Conservation (phyloP, 2,888 invertebrate genomes). For the Hesperia comma region DNA sequence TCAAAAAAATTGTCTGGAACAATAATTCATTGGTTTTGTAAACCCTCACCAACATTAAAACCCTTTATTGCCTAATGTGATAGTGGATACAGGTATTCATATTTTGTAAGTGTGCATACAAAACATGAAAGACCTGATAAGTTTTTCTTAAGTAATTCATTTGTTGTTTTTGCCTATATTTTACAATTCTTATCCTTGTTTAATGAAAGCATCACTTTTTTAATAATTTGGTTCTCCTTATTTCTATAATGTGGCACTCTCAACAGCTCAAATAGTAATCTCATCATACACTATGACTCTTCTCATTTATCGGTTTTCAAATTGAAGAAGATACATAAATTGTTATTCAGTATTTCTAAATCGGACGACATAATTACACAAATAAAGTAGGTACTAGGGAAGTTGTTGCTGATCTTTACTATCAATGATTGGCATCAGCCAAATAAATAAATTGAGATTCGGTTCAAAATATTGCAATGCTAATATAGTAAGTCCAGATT, state of each 20-base stretch:
- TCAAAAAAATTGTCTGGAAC: no score
- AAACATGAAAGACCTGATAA: neutral
- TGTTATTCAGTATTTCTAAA: neutral
- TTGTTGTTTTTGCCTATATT: neutral
- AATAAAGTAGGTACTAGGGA: no score
- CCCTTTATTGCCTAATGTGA: neutral
- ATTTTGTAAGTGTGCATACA: neutral
- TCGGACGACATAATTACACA: no score
- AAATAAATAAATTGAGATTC: no score
- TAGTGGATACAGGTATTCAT: neutral
- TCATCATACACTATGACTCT: constrained; percentile 17
- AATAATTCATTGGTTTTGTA: no score
- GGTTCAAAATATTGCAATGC: no score
- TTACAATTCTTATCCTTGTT: neutral
- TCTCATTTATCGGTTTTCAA: neutral
- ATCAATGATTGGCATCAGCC: no score
- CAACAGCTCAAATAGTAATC: constrained; percentile 11
- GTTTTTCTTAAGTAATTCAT: neutral
- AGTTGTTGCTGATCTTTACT: no score
- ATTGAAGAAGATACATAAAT: neutral
- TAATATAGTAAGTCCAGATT: neutral
- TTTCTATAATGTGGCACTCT: constrained; percentile 11
- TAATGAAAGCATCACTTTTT: neutral
- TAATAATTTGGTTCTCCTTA: no score
- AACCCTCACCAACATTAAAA: no score